Conservation (phyloP, 2,113 vertebrate species). For the Psittacula cyanocephala region DNA sequence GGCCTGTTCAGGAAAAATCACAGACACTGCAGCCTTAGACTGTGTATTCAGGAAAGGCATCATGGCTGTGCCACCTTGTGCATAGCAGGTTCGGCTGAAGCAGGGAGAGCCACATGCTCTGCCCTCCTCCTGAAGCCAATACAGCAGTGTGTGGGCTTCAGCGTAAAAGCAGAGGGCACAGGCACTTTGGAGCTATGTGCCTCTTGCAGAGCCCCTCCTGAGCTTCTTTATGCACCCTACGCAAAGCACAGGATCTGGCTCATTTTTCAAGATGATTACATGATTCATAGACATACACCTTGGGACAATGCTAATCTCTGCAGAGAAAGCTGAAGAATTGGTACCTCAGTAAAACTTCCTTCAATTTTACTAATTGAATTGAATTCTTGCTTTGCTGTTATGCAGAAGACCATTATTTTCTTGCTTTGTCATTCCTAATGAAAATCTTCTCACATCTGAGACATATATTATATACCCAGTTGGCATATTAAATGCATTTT, state of each 20-base stretch:
- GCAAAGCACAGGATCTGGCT: neutral
- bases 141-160: accelerated
- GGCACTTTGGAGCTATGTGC: neutral
- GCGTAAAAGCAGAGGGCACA: accelerated
- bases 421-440: neutral
- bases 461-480: neutral
- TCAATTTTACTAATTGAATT: neutral
- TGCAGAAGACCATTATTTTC: neutral
- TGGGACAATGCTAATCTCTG: neutral
- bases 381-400: neutral
- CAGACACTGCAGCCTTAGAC: neutral
- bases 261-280: neutral
- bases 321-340: neutral
- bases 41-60: neutral
- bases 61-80: neutral
- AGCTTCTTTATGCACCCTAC: accelerated
- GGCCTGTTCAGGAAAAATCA: neutral
- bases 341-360: neutral
- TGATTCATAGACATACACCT: neutral
- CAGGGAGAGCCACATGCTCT: accelerated
- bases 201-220: neutral
- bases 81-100: accelerated
- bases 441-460: neutral
- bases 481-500: neutral
- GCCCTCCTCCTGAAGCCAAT: neutral